Base-by-base conservation (phyloP, 2,888 invertebrate species). In the Hybos culiciformis region DNA sequence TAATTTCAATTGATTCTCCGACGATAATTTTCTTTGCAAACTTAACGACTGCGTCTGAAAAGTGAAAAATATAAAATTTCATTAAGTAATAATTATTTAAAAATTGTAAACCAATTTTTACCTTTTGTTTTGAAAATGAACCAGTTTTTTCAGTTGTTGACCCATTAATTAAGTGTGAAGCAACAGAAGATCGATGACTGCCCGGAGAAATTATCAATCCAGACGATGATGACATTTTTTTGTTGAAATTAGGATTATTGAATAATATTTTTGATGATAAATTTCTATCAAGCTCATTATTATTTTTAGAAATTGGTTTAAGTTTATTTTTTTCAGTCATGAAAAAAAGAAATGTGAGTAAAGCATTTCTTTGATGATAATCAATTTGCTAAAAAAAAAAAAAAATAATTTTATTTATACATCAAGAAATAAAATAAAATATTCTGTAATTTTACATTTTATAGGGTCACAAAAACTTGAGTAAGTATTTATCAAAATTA, bases 281-380 rank as follows among this genome's bases (percentile, higher is more conserved):
- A 15, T 15, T 9, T 9, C n/a, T 37, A 8, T n/a, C 23, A 5
- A 23, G 9, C 6, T 1, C 5, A 14, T 3, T 8, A 15, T 23
- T 15, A 37, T 23, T 15, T 11, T 15, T 23, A 37, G 11, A 7
- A 6, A 26, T 38, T 1, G 37, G 7, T 18, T 38, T 32, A 33
- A 36, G 41, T 18, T 29, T 44, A 9, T 55, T 54, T 4, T 54
- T 54, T 42, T 57, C 56, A 14, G 56, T 56, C 58, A 59, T 56
- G 32, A 52, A 54, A 37, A 53, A 56, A 36, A 78, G 59, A 46
- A 78, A 63, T 33, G 70, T 66, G 49, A 77, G 53, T 12, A 80
- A 63, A 23, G 75, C 71, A 43, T 72, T 71, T 50, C 77, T 68
- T 56, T 78, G 74, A 51, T 74, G 73, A 44, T 78, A 59, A 37